Base-by-base conservation (phyloP, 2,888 invertebrate species). In the Scaeva pyrastri region DNA sequence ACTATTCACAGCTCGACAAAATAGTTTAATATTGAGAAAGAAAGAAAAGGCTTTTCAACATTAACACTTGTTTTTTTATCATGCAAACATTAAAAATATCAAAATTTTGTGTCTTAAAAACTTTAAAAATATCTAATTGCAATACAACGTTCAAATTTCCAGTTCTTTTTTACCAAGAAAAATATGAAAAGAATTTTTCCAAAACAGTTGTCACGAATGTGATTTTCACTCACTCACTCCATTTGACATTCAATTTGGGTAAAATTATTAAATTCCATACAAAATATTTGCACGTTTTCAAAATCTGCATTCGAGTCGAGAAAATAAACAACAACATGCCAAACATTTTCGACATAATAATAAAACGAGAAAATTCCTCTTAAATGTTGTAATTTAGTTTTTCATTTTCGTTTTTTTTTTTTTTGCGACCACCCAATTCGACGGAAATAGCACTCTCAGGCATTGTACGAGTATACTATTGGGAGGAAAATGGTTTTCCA, bases 221-320 rank as follows among this genome's bases (percentile, higher is more conserved):
- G 5, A 21, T 21, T 21, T 50, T 4, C 5, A 50, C 5, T 50
- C 12, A 4, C 12, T 48, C 19, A 48, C 48, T 50, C 48, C 12
- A 6, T 52, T 23, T 14, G 5, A 50, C n/a, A n/a, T 23, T 23
- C 23, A 23, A 31, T 31, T 50, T 50, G 1, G 12, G n/a, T n/a
- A 19, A 39, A 39, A 60, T 31, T 39, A 39, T 60, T 19, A 41
- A 60, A 41, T 60, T 41, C 31, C 14, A 36, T 64, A 48, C 31
- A 66, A 66, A 66, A 48, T 66, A 66, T 31, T 23, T 66, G 26
- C 31, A 48, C 48, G 45, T 48, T 66, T 48, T 48, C 36, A 36
- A 66, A 66, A 66, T 66, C 66, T 66, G 66, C 36, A 48, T 36
- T 66, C 31, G 10, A 2, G 21, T 66, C 31, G 8, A 7, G 21